These are phyloP conservation scores for Zaprionus taronus DNA, from an alignment of 1,140 invertebrate genomes.

Conservation along the genomic window DNA sequence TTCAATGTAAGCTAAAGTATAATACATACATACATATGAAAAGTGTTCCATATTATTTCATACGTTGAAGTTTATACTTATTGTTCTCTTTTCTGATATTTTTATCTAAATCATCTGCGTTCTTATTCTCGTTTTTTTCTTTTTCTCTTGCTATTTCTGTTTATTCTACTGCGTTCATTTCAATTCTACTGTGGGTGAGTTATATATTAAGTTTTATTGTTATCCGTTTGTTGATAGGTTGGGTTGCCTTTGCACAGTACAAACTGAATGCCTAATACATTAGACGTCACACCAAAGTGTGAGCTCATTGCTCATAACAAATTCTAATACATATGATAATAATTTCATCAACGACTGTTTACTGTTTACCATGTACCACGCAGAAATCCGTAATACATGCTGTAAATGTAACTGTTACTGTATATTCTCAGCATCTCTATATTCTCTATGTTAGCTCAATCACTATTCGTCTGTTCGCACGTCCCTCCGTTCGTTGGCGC, in stretches of 20 bases:
- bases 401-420: slow-evolving; percentile 22
- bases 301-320: slow-evolving; percentile 75
- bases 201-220: slow-evolving; percentile 32
- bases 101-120: slow-evolving; percentile 56
- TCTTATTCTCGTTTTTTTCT: slow-evolving; percentile 22
- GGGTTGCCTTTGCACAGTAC: slow-evolving; percentile 45
- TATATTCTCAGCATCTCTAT: slow-evolving; percentile 53
- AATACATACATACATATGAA: slow-evolving; percentile 75
- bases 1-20: slow-evolving; percentile 66
- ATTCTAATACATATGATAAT: slow-evolving; percentile 79
- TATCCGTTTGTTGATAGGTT: slow-evolving; percentile 61
- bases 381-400: slow-evolving; percentile 45
- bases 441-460: slow-evolving; percentile 55
- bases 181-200: slow-evolving; percentile 69
- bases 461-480: too few relatives aligned
- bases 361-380: slow-evolving; percentile 26
- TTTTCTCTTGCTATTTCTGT: background rate
- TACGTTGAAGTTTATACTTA: slow-evolving; percentile 60
- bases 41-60: slow-evolving; percentile 57
- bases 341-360: slow-evolving; percentile 74
- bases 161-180: slow-evolving; percentile 33
- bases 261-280: slow-evolving; percentile 62
- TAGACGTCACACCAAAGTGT: slow-evolving; percentile 51
- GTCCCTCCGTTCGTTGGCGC: slow-evolving; percentile 1
- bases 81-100: slow-evolving; percentile 66